Evolutionary conservation across 2,113 vertebrate genomes (phyloP).

Genomic region (Rhipidura dahli): DNA sequence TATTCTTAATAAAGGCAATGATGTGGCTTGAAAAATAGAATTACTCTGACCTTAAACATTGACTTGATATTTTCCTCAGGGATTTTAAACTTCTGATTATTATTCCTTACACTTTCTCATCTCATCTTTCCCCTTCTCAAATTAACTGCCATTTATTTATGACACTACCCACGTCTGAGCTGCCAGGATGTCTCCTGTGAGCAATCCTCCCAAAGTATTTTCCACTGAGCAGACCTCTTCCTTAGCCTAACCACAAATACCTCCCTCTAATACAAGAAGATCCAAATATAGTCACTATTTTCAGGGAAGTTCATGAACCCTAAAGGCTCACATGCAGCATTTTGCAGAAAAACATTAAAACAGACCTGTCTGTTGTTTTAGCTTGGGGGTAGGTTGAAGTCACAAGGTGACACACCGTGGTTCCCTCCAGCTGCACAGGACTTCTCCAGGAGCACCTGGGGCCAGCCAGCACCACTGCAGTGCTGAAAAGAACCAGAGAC

Average conservation of each 20-base stretch:
- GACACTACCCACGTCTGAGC: not conserved
- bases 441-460: conserved; percentile 68
- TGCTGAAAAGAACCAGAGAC: conserved; percentile 19
- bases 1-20: not conserved
- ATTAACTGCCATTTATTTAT: not conserved
- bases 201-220: not conserved
- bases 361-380: not conserved
- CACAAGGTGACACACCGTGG: conserved; percentile 26
- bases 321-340: not conserved
- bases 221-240: not conserved
- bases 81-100: conserved; percentile 5
- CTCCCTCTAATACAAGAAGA: not conserved
- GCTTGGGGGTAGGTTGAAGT: not conserved
- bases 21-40: conserved; percentile 1
- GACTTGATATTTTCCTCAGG: not conserved
- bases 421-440: conserved; percentile 66
- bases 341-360: not conserved
- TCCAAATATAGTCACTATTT: not conserved
- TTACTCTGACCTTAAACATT: not conserved
- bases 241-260: not conserved
- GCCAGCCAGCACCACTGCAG: conserved; percentile 68
- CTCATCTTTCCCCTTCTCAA: not conserved
- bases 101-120: not conserved
- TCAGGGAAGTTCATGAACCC: not conserved
- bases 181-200: not conserved